phyloP scores from a whole-genome alignment of 1,140 invertebrate species.

The Micrasema longulum region DNA sequence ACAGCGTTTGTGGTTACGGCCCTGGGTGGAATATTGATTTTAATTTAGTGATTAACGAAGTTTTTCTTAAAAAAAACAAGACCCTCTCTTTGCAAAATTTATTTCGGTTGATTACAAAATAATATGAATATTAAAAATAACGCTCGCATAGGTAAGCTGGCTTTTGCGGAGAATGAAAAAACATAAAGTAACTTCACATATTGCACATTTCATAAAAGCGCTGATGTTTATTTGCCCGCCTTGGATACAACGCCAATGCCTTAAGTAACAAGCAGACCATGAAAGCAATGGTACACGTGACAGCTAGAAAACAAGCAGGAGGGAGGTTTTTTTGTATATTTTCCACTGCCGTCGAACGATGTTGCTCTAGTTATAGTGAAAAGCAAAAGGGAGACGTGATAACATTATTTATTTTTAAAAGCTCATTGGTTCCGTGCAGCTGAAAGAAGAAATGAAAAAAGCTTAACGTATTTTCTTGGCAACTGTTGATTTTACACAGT shows the following conservation, averaged over 20 bases:
- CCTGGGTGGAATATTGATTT: no score
- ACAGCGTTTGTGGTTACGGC: no score
- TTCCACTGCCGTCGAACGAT: neutral
- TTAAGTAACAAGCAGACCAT: slow-evolving; percentile 13
- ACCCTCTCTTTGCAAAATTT: no score
- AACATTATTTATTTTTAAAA: slow-evolving; percentile 24
- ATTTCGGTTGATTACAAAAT: no score
- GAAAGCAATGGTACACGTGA: slow-evolving; percentile 24
- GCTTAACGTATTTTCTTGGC: neutral
- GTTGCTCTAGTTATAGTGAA: slow-evolving; percentile 3
- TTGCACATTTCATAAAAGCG: slow-evolving; percentile 18
- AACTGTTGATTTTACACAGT: slow-evolving; percentile 13
- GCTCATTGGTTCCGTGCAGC: neutral
- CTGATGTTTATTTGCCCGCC: slow-evolving; percentile 10
- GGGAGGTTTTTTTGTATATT: neutral
- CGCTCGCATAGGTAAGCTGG: neutral
- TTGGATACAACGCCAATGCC: neutral
- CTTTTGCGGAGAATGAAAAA: neutral
- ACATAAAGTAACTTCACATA: slow-evolving; percentile 8
- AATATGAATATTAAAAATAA: no score
- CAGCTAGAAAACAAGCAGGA: slow-evolving; percentile 3
- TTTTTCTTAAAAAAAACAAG: no score
- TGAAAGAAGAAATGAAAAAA: slow-evolving; percentile 12
- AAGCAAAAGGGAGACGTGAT: slow-evolving; percentile 21
- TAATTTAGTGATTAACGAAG: no score